phyloP scores from a whole-genome alignment of 2,888 invertebrate species.

The Orthonevra nobilis region DNA sequence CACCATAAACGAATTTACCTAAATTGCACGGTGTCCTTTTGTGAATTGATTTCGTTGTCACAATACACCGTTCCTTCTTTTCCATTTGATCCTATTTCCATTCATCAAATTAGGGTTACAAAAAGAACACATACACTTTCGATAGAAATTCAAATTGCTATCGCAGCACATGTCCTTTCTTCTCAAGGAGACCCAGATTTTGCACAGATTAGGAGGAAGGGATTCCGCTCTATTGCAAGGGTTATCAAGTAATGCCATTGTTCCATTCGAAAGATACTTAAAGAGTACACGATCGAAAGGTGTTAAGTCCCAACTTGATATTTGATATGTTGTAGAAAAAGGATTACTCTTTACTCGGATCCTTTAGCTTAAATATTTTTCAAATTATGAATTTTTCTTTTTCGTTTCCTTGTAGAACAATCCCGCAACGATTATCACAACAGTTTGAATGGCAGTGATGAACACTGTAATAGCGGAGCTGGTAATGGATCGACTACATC shows the following conservation, averaged over 20 bases:
- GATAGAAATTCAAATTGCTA: slow-evolving; percentile 42
- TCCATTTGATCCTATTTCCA: slow-evolving; percentile 55
- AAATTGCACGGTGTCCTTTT: slow-evolving; percentile 53
- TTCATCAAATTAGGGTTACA: slow-evolving; percentile 53
- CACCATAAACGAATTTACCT: slow-evolving; percentile 53
- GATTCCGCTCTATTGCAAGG: slow-evolving; percentile 12
- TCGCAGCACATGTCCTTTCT: slow-evolving; percentile 59
- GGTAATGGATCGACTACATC: slow-evolving; percentile 52
- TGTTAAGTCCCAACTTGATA: slow-evolving; percentile 37
- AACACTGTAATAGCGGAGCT: slow-evolving; percentile 70
- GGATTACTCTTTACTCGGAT: slow-evolving; percentile 38
- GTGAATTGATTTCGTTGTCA: slow-evolving; percentile 56
- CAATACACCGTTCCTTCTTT: slow-evolving; percentile 61
- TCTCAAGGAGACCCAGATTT: slow-evolving; percentile 25
- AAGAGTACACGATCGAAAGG: slow-evolving; percentile 26
- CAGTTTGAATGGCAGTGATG: slow-evolving; percentile 70
- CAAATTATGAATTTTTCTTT: too few species aligned
- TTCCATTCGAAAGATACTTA: slow-evolving; percentile 20
- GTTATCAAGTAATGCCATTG: slow-evolving; percentile 41
- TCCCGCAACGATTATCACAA: slow-evolving; percentile 70
- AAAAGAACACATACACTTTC: slow-evolving; percentile 31
- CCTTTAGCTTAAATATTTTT: background rate
- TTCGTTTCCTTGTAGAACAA: slow-evolving; percentile 66
- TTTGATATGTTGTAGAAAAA: slow-evolving; percentile 45
- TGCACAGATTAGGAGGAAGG: slow-evolving; percentile 36